Evolutionary conservation across 2,113 vertebrate species (phyloP).

Genomic region (Xenopus laevis): DNA sequence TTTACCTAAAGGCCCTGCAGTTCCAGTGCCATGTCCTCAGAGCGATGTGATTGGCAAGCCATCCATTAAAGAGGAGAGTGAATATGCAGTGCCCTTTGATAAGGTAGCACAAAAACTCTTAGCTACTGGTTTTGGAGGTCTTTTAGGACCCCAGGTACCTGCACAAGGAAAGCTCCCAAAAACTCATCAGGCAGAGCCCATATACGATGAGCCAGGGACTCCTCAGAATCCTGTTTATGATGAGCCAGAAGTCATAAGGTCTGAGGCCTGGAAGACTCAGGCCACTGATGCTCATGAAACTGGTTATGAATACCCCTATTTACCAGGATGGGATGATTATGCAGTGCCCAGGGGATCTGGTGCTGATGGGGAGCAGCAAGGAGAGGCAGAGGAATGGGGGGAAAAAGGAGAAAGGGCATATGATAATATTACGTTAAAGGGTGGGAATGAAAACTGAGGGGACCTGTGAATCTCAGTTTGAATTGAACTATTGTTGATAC

Average conservation of each 20-base stretch:
- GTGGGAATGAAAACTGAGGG: slow-evolving; percentile 36
- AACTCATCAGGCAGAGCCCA: slow-evolving; percentile 63
- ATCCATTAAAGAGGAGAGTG: slow-evolving; percentile 56
- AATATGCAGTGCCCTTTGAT: slow-evolving; percentile 84
- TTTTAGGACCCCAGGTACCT: slow-evolving; percentile 23
- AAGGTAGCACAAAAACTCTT: slow-evolving; percentile 58
- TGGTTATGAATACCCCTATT: slow-evolving; percentile 70
- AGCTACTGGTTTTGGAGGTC: slow-evolving; percentile 47
- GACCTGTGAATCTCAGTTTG: too few species aligned
- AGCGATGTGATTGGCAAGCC: neutral
- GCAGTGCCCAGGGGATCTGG: slow-evolving; percentile 61
- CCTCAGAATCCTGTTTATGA: slow-evolving; percentile 63
- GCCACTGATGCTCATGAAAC: slow-evolving; percentile 60
- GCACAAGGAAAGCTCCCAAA: rapidly evolving
- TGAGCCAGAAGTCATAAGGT: slow-evolving; percentile 70
- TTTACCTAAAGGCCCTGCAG: neutral
- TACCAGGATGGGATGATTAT: slow-evolving; percentile 70
- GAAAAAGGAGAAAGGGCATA: slow-evolving; percentile 52
- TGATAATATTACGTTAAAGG: slow-evolving; percentile 61
- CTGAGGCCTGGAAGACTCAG: slow-evolving; percentile 77
- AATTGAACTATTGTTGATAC: too few species aligned
- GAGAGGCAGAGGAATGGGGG: slow-evolving; percentile 21
- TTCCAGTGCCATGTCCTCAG: neutral
- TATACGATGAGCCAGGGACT: slow-evolving; percentile 83
- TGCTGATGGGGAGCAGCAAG: neutral